Evolutionary conservation across 2,113 vertebrate genomes (phyloP).

Genomic region (Hylia prasina): DNA sequence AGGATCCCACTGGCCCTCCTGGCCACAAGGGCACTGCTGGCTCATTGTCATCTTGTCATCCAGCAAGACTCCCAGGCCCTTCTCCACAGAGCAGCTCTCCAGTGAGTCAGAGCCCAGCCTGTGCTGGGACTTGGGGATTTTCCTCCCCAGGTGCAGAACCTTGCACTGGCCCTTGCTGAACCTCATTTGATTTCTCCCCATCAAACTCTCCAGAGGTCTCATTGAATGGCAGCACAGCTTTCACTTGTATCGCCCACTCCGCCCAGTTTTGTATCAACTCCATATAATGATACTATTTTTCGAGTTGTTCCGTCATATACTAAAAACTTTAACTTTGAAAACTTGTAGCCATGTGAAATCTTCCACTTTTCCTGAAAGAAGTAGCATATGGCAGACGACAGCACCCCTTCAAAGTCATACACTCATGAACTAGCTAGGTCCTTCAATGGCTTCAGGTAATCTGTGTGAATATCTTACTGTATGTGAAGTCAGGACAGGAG

Average conservation of each 20-base stretch:
- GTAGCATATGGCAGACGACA: neutral
- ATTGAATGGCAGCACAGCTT: neutral
- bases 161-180: neutral
- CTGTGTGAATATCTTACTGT: neutral
- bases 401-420: neutral
- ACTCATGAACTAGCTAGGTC: neutral
- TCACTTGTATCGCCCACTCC: neutral
- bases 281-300: neutral
- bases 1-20: neutral
- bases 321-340: neutral
- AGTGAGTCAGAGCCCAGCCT: neutral
- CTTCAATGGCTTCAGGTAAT: neutral
- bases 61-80: neutral
- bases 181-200: neutral
- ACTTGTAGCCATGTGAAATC: neutral
- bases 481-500: neutral
- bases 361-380: neutral
- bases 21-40: neutral
- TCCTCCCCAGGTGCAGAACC: neutral
- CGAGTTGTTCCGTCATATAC: neutral
- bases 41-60: rapidly evolving
- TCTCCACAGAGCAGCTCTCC: neutral
- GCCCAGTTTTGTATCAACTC: neutral
- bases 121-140: neutral
- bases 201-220: neutral